These are phyloP conservation scores for Leucoptera coffeella DNA, from an alignment of 2,888 invertebrate genomes.

Conservation along the genomic window DNA sequence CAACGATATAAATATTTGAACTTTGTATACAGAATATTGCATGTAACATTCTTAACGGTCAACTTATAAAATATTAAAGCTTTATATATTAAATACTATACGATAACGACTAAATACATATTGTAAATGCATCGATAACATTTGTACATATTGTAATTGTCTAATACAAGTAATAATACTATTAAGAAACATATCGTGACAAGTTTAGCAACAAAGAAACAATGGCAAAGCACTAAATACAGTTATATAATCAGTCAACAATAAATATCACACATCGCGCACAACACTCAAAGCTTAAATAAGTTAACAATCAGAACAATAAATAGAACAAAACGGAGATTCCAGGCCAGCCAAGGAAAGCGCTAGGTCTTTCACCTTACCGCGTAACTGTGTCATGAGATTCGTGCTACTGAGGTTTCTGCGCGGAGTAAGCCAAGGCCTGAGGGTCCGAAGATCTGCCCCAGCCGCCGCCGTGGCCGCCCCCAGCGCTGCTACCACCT, in stretches of 20 bases:
- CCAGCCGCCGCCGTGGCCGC: slow-evolving; percentile 51
- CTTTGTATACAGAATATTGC: no score
- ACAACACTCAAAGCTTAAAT: slow-evolving; percentile 16
- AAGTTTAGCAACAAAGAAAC: no score
- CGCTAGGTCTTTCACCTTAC: slow-evolving; percentile 2
- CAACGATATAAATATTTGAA: no score
- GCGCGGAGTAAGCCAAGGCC: slow-evolving; percentile 72
- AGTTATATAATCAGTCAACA: slow-evolving; percentile 14
- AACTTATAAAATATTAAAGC: no score
- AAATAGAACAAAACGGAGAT: not conserved
- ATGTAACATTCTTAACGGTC: no score
- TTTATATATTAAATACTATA: no score
- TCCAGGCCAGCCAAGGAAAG: no score
- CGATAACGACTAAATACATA: no score
- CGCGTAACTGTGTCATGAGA: slow-evolving; percentile 1
- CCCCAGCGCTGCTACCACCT: slow-evolving; percentile 23
- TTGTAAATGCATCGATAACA: no score
- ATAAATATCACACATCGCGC: slow-evolving; percentile 25
- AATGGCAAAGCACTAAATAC: slow-evolving; percentile 10
- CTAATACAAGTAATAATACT: no score
- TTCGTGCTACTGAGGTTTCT: slow-evolving; percentile 52
- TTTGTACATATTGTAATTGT: no score
- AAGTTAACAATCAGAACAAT: slow-evolving; percentile 3
- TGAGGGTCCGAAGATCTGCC: slow-evolving; percentile 73
- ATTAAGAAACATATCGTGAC: no score